phyloP scores from a whole-genome alignment of 2,888 invertebrate genomes.

The Diarsia mendica region DNA sequence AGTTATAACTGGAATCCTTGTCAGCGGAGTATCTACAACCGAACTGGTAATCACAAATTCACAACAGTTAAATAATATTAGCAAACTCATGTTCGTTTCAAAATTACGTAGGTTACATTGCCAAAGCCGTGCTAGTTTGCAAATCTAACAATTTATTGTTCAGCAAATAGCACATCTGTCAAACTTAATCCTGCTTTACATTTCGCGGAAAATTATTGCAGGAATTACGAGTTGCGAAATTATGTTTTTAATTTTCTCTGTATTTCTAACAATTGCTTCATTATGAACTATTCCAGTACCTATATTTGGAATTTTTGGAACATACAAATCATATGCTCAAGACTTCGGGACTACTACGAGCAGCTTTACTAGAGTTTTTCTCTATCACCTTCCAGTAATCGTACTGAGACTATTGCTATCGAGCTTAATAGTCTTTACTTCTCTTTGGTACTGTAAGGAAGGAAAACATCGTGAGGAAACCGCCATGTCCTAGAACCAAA shows the following conservation, averaged over 20 bases:
- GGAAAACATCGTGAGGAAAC: too few species aligned
- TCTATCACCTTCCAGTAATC: not conserved
- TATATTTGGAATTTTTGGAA: not conserved
- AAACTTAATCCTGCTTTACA: slow-evolving; percentile 34
- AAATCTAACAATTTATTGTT: slow-evolving; percentile 45
- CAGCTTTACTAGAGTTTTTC: not conserved
- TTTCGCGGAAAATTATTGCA: slow-evolving; percentile 15
- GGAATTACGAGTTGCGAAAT: slow-evolving; percentile 8
- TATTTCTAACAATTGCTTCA: not conserved
- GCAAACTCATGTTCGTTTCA: slow-evolving; percentile 28
- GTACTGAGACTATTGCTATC: too few species aligned
- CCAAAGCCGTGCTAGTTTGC: slow-evolving; percentile 25
- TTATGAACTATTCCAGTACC: not conserved
- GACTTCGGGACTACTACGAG: not conserved
- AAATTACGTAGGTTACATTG: slow-evolving; percentile 23
- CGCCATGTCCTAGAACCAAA: too few species aligned
- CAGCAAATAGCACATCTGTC: slow-evolving; percentile 40
- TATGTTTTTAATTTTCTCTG: slow-evolving; percentile 2
- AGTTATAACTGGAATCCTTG: not conserved
- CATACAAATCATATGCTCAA: not conserved
- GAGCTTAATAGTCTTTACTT: not conserved
- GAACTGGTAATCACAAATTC: slow-evolving; percentile 6
- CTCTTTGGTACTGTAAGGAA: not conserved
- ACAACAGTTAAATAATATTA: slow-evolving; percentile 9
- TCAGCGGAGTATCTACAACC: not conserved